Base-by-base conservation (phyloP, 1,140 invertebrate genomes). In the Metopolophium dirhodum region DNA sequence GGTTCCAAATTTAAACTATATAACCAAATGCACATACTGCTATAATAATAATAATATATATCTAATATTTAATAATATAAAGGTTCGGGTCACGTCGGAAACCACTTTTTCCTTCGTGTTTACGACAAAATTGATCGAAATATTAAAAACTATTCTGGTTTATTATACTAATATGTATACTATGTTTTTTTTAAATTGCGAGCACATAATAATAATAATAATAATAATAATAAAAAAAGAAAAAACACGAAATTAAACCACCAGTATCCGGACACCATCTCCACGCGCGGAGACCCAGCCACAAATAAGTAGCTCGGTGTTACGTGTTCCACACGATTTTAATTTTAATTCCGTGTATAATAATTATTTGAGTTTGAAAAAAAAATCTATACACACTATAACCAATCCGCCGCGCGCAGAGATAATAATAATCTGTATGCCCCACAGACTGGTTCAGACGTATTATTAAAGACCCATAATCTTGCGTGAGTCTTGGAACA, bases 401-500 rank as follows among this genome's bases (percentile, higher is more conserved):
- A 91, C 90, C 90, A 91, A 83, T 85, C 77, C 47, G 0, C 91
- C 30, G 30, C 41, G 82, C 35, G 82, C 82, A 26, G 68, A 35
- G 91, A 54, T 93, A 93, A 93, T 93, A 93, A 93, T 68, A 86
- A 86, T 93, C 77, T 86, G 49, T 45, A 57, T 93, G 35, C 77
- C 91, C 49, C 82, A 77, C 35, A 92, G 91, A 92, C 82, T 57
- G 91, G 91, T 93, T 93, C 91, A 86, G 82, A 93, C 82, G 91
- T 93, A 93, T 93, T 85, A 93, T 93, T 93, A 93, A 93, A 93
- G 91, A 93, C 91, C 82, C 91, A 57, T 86, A 86, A 93, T 85
- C 91, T 93, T 57, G 77, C 82, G 91, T 93, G 91, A 37, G n/a
- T 85, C 82, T 85, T 30, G 6, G 49, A 89, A 89, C 49, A 89